Percentiles rank a stretch among this genome's conserved stretches.
phyloP scores from a whole-genome alignment of 2,113 vertebrate species.

The Morone chrysops region DNA sequence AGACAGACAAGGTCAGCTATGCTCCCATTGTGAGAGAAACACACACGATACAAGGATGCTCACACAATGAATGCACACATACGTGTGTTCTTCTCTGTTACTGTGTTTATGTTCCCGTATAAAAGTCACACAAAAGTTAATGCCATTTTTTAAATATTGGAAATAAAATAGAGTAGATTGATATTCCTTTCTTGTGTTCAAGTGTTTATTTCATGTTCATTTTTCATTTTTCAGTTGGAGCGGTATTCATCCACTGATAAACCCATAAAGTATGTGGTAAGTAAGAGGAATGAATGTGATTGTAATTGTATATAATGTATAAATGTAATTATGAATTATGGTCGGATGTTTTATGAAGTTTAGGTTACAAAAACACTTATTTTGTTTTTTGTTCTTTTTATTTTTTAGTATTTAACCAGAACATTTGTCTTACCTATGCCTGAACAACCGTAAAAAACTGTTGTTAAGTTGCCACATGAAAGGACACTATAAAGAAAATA shows the following conservation, averaged over 20 bases:
- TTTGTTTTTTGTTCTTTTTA: neutral
- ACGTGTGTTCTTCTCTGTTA: neutral
- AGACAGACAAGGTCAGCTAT: constrained; percentile 67
- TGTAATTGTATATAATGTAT: too few relatives aligned
- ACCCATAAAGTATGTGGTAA: too few relatives aligned
- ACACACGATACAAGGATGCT: constrained; percentile 14
- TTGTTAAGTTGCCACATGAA: neutral
- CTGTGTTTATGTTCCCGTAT: neutral
- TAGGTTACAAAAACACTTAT: neutral
- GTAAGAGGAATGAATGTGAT: too few relatives aligned
- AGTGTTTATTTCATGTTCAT: neutral
- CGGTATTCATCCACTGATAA: too few relatives aligned
- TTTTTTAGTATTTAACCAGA: neutral
- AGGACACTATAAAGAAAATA: neutral
- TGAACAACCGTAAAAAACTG: neutral
- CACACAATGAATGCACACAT: neutral
- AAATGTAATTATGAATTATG: neutral
- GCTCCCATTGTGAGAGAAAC: constrained; percentile 22
- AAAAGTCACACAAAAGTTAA: neutral
- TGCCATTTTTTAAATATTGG: neutral
- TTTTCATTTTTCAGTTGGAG: too few relatives aligned
- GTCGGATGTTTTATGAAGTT: neutral
- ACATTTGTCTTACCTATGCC: neutral
- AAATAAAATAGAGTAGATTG: neutral
- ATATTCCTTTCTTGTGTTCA: neutral